Base-by-base conservation (phyloP, 2,113 vertebrate species). In the Cyprinus carpio region DNA sequence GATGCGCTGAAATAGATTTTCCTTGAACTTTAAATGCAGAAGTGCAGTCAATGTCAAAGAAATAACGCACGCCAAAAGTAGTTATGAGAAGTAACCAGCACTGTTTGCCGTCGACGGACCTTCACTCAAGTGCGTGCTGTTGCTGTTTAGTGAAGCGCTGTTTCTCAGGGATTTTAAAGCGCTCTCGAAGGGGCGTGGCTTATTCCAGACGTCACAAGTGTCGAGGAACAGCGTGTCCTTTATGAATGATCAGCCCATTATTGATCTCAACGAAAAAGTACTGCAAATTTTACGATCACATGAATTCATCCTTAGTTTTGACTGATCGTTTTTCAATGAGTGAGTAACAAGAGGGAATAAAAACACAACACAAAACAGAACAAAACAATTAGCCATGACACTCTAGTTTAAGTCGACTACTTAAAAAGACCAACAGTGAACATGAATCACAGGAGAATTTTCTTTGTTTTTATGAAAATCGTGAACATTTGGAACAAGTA, bases 11-110 rank as follows among this genome's bases (percentile, higher is more conserved):
- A 67, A 81, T 34, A 1, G 9, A 67, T 51, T 67, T 3, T 31
- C 60, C 40, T 29, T 20, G 15, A 49, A 43, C 60, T 67, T 67
- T 27, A 3, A 67, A 31, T 12, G 79, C 29, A 67, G 34, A 81
- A 67, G 29, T 18, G 5, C 15, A 6, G 60, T 31, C 25, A 31
- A 0, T 49, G 40, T 4, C 25, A 67, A 29, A 11, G 13, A 13
- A 43, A 8, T 40, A 81, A 65, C 11, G 1, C 15, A 29, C 40
- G 1, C 11, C 6, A 65, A 4, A 65, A 81, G 25, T 12, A 27
- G 74, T 46, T 80, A 64, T 80, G 23, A 25, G 37, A 29, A 67
- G 40, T 51, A 81, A 81, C 23, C 60, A 81, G 13, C 6, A 46
- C 62, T 81, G 7, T 51, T 29, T 29, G 8, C n/a, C 60, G 12